Base-by-base conservation (phyloP, 1,140 invertebrate species). In the Drosophila navojoa region DNA sequence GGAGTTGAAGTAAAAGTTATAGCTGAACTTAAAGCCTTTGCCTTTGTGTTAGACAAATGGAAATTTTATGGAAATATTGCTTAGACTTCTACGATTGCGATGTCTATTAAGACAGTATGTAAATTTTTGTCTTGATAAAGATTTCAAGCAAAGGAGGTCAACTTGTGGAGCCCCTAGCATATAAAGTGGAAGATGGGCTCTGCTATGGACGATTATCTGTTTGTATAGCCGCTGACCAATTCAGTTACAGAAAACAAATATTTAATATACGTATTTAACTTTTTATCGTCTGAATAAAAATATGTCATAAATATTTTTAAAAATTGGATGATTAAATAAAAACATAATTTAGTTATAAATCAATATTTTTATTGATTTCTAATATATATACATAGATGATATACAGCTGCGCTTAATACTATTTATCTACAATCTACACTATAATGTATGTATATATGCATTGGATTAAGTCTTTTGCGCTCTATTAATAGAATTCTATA, bases 391-490 rank as follows among this genome's bases (percentile, higher is more conserved):
- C 9, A 49, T 49, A 49, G n/a, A 58, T 16, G 11, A 7, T 58
- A 57, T 61, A 15, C 4, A 22, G 19, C 35, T 58, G 64, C 1
- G 11, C 53, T 35, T 35, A 58, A 44, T 66, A 45, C 32, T 62
- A 71, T 47, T 63, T 70, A 63, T 11, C 2, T 10, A 42, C 11
- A 45, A 5, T 35, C 2, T 25, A 50, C 32, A 27, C 42, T 15
- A 27, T 22, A 22, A 22, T 22, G 1, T 22, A 2, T 22, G n/a
- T 5, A 54, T 19, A 42, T 57, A 38, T 27, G 53, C 57, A 55
- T 35, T 29, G 32, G 15, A 57, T 58, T 19, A 84, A 84, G 80
- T 79, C 80, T 82, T 78, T 71, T 54, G 6, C 50, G 47, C 71
- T 44, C 58, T 6, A 9, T 22, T 22, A 19, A 22, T 19, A 13